Evolutionary conservation across 2,888 invertebrate genomes (phyloP).

Genomic region (Seira sanloemensis): DNA sequence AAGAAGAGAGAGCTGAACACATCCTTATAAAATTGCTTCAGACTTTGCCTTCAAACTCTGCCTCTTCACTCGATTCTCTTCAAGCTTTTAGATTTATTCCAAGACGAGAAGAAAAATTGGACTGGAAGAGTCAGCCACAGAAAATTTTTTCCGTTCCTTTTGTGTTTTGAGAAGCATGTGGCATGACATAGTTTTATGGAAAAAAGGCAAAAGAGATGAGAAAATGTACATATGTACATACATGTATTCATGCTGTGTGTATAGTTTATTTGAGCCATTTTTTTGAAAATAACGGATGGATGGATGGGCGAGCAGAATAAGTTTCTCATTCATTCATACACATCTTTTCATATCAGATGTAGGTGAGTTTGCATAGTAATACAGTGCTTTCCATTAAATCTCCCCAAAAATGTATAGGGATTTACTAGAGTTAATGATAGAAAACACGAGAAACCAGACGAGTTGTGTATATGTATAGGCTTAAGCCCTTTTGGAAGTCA

Average conservation of each 20-base stretch:
- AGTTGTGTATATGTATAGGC: constrained; percentile 5
- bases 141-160: constrained; percentile 2
- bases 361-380: no score
- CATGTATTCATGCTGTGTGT: no score
- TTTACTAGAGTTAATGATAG: background rate
- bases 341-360: no score
- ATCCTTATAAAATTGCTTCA: background rate
- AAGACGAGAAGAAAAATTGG: constrained; percentile 4
- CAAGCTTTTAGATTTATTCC: background rate
- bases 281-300: no score
- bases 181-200: constrained; percentile 9
- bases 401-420: background rate
- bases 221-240: background rate
- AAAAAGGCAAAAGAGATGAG: background rate
- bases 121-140: background rate
- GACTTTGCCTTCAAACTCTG: no score
- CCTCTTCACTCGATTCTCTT: background rate
- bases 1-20: background rate
- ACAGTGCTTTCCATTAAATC: no score
- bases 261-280: no score
- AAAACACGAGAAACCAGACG: constrained; percentile 14
- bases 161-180: constrained; percentile 11
- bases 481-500: constrained; percentile 37
- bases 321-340: constrained; percentile 51
- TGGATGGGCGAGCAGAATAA: no score